These are phyloP conservation scores for Eidolon dupreanum DNA, from an alignment of 2,797 vertebrate genomes.

Conservation along the genomic window DNA sequence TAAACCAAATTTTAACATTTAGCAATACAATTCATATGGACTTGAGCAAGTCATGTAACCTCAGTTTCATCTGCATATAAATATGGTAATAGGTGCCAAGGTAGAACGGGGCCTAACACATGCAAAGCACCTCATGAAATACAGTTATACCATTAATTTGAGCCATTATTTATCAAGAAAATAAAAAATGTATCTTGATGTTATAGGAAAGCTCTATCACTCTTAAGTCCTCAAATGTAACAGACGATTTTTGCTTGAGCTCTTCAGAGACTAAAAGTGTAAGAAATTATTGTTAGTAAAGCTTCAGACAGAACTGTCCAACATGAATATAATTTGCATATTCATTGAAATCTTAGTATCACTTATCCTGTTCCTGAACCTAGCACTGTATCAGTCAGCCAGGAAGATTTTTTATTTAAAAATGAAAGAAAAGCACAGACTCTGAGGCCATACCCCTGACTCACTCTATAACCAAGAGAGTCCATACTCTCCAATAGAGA, in stretches of 20 bases:
- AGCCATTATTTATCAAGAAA: neutral
- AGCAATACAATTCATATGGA: neutral
- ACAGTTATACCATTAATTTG: neutral
- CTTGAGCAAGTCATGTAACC: neutral
- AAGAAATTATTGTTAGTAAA: neutral
- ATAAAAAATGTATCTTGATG: neutral
- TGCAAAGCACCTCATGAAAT: neutral
- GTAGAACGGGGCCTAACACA: neutral
- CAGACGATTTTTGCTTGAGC: neutral
- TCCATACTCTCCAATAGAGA: neutral
- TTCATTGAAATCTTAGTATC: neutral
- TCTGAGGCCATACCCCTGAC: neutral
- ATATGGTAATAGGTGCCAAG: neutral
- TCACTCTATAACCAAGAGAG: neutral
- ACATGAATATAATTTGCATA: neutral
- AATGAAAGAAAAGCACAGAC: neutral
- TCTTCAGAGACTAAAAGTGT: neutral
- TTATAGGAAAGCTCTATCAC: neutral
- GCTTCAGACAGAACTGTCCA: neutral
- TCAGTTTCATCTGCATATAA: neutral
- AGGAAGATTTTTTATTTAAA: neutral
- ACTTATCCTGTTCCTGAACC: neutral
- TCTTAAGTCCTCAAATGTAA: neutral
- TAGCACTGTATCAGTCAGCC: neutral
- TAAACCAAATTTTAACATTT: neutral